Conservation (phyloP, 64 coral and sea anemone genomes). For the Platygyra sinensis region DNA sequence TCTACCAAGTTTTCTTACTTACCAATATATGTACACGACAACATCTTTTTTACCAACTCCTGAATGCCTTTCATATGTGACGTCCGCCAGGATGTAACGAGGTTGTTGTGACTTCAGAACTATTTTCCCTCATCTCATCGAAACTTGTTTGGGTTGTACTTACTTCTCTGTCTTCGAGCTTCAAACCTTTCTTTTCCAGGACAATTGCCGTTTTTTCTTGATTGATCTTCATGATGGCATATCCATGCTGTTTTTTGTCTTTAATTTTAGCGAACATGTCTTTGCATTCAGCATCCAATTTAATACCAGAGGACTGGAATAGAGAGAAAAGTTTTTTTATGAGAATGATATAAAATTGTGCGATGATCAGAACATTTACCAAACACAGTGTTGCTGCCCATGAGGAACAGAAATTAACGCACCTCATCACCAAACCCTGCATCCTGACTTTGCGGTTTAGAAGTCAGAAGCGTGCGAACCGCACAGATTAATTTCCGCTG, state of each 20-base stretch:
- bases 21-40: conserved; percentile 12
- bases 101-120: background rate
- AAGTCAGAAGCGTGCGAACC: no score
- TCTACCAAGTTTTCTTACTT: background rate
- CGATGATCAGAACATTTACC: no score
- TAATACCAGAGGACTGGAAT: no score
- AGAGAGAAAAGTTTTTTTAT: no score
- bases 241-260: background rate
- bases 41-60: background rate
- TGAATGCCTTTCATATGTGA: background rate
- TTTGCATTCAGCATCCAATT: background rate
- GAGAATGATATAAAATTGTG: no score
- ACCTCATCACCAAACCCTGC: no score
- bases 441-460: no score
- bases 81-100: conserved; percentile 12
- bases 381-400: no score
- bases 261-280: conserved; percentile 6
- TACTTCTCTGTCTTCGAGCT: background rate
- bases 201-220: conserved; percentile 12
- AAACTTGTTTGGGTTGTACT: background rate
- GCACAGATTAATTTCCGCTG: no score
- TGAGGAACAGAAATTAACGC: no score
- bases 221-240: conserved; percentile 16
- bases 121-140: conserved; percentile 2
- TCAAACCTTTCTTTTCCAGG: background rate